A percentile compares a stretch with the other conserved stretches of the same genome.
These are phyloP conservation scores for Sinocyclocheilus maitianheensis DNA, from an alignment of 2,113 vertebrate species.

Conservation along the genomic window DNA sequence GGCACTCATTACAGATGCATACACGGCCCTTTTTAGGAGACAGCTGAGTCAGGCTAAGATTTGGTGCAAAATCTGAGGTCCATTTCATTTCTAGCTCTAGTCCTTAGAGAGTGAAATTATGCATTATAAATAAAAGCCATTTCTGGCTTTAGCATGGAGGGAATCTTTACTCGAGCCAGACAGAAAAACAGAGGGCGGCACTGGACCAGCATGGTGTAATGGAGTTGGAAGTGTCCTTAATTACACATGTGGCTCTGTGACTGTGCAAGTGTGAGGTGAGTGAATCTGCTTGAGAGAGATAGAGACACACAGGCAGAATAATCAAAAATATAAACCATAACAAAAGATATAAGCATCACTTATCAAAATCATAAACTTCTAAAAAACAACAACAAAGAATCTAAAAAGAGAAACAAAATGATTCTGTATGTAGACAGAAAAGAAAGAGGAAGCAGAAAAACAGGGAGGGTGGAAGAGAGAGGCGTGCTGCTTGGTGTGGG, in stretches of 20 bases:
- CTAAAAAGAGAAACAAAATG: slow-evolving; percentile 30
- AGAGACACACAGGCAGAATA: slow-evolving; percentile 3
- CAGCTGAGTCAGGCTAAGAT: slow-evolving; percentile 34
- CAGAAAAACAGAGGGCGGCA: slow-evolving; percentile 43
- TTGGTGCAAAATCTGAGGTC: slow-evolving; percentile 38
- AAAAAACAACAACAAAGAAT: neutral
- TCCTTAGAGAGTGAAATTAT: slow-evolving; percentile 39
- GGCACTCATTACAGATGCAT: slow-evolving; percentile 50
- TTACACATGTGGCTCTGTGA: slow-evolving; percentile 55
- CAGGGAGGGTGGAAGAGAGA: slow-evolving; percentile 41
- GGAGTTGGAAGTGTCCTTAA: slow-evolving; percentile 59
- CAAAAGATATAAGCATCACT: neutral
- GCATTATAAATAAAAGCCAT: slow-evolving; percentile 44
- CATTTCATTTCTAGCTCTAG: slow-evolving; percentile 12
- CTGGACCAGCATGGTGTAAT: slow-evolving; percentile 49
- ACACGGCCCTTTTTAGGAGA: slow-evolving; percentile 44
- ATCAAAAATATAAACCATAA: neutral
- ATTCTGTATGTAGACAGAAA: slow-evolving; percentile 7
- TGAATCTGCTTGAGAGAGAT: slow-evolving; percentile 34
- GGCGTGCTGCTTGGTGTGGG: slow-evolving; percentile 55
- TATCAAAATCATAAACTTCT: slow-evolving; percentile 21
- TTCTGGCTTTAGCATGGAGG: slow-evolving; percentile 22
- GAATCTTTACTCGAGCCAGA: slow-evolving; percentile 30
- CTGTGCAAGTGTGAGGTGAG: slow-evolving; percentile 29
- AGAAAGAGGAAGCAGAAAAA: slow-evolving; percentile 45